Conservation (phyloP, 2,888 invertebrate species). For the Mesorhabditis sp. region DNA sequence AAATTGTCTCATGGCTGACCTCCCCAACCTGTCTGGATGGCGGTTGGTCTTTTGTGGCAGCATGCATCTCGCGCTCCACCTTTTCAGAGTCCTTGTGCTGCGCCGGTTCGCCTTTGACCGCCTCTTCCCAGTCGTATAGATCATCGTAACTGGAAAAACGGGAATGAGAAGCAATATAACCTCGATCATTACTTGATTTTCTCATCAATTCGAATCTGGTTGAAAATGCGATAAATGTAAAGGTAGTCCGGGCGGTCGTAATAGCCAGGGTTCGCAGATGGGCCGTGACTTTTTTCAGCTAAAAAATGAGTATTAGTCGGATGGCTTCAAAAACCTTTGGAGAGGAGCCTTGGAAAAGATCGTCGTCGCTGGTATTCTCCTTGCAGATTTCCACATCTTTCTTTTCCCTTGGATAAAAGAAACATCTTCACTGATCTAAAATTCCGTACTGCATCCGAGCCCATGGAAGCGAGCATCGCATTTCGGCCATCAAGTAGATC, state of each 20-base stretch:
- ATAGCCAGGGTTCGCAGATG: slow-evolving; percentile 20
- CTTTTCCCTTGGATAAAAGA: slow-evolving; percentile 17
- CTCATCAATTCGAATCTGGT: slow-evolving; percentile 12
- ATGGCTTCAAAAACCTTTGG: slow-evolving; percentile 25
- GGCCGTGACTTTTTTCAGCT: background rate
- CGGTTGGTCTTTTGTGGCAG: too few species aligned
- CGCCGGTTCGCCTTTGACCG: background rate
- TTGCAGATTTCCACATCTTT: slow-evolving; percentile 26
- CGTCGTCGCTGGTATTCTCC: slow-evolving; percentile 18
- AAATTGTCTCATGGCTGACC: too few species aligned
- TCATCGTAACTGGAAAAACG: background rate
- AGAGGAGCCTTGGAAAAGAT: slow-evolving; percentile 26
- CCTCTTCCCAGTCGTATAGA: background rate
- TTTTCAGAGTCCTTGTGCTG: background rate
- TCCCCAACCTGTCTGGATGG: too few species aligned
- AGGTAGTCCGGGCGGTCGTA: slow-evolving; percentile 34
- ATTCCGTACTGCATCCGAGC: slow-evolving; percentile 7
- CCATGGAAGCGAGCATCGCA: slow-evolving; percentile 40
- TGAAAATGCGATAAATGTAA: slow-evolving; percentile 22
- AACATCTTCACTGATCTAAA: background rate
- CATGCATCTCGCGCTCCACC: background rate
- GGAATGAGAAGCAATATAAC: background rate
- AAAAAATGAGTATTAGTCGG: slow-evolving; percentile 12
- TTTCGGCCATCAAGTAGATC: slow-evolving; percentile 38
- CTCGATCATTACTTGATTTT: background rate